phyloP scores from a whole-genome alignment of 2,113 vertebrate genomes.

The Erinaceus europaeus region DNA sequence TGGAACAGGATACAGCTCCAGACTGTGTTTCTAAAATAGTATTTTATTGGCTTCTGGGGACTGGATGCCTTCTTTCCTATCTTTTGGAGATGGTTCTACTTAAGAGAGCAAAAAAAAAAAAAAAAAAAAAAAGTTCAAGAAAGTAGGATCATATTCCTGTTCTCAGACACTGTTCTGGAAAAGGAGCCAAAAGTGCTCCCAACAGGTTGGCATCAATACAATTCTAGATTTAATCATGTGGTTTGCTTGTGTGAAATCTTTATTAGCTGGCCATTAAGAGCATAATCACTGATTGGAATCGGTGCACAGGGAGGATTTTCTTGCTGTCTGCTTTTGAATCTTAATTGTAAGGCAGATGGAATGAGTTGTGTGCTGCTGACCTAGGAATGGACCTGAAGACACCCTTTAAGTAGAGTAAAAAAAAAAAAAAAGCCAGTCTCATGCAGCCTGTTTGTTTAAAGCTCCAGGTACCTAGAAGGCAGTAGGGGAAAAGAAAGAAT shows the following conservation, averaged over 20 bases:
- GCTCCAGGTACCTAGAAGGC: neutral
- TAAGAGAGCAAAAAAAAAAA: slow-evolving; percentile 32
- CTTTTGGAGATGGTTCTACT: slow-evolving; percentile 27
- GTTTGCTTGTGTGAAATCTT: slow-evolving; percentile 44
- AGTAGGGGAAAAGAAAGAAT: neutral
- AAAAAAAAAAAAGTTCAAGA: neutral
- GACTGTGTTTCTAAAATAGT: neutral
- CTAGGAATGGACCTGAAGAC: neutral
- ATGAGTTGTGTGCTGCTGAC: slow-evolving; percentile 24
- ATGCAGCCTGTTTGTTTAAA: neutral
- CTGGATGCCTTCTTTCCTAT: neutral
- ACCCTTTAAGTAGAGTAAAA: neutral
- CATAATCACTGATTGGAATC: slow-evolving; percentile 29
- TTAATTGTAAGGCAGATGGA: slow-evolving; percentile 55
- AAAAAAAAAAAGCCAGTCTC: neutral
- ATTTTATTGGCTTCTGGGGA: neutral
- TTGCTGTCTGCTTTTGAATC: slow-evolving; percentile 38
- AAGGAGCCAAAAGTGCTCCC: slow-evolving; percentile 39
- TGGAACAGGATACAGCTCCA: neutral
- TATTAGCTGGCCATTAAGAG: slow-evolving; percentile 34
- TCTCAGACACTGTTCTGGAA: slow-evolving; percentile 19
- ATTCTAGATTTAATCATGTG: slow-evolving; percentile 39
- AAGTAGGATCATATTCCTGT: neutral
- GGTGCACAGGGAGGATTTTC: slow-evolving; percentile 17
- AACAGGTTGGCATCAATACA: neutral